Base-by-base conservation (phyloP, 2,888 invertebrate species). In the Ectemnius lituratus region DNA sequence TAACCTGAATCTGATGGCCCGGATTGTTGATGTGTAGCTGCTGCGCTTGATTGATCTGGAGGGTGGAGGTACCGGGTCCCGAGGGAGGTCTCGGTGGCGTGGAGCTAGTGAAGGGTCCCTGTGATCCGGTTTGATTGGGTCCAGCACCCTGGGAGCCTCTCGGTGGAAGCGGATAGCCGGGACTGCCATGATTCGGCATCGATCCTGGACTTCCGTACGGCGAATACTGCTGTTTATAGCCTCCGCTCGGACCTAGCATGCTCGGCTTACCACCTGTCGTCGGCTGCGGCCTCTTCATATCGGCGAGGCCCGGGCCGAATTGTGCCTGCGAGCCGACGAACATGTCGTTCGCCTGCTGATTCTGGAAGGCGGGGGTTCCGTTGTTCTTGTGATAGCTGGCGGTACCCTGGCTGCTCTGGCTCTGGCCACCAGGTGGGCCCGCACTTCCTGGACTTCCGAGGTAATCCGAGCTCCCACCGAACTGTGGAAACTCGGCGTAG, bases 41-140 rank as follows among this genome's bases (percentile, higher is more conserved):
- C 90, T 97, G 97, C 69, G 96, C 96, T 91, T 97, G 97, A 88
- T 95, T 96, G 92, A 97, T 96, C 91, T 97, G 97, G 81, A 97
- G 91, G 52, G 94, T 93, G 46, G 94, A 92, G 11, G 93, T 92
- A n/a, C 90, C 90, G 1, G 92, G 91, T 62, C 93, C 93, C 0
- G 93, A 92, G 0, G 93, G 91, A 16, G 93, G 93, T 80, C 93
- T 88, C 2, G 92, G 92, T 1, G 93, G 93, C 11, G 93, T 91
- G 75, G 88, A 91, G 75, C 85, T 90, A 71, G 86, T 93, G 91
- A 86, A 93, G 89, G 86, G 92, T 87, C 85, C 90, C 81, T 89
- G 91, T 71, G 92, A 86, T 88, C 90, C 81, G 88, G 84, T 85
- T 75, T 87, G 90, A 70, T 86, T 88, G 37, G 92, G 92, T 52